Percentiles rank a stretch among this genome's conserved stretches.
These are phyloP conservation scores for Tipula unca DNA, from an alignment of 2,888 invertebrate species.

Conservation along the genomic window DNA sequence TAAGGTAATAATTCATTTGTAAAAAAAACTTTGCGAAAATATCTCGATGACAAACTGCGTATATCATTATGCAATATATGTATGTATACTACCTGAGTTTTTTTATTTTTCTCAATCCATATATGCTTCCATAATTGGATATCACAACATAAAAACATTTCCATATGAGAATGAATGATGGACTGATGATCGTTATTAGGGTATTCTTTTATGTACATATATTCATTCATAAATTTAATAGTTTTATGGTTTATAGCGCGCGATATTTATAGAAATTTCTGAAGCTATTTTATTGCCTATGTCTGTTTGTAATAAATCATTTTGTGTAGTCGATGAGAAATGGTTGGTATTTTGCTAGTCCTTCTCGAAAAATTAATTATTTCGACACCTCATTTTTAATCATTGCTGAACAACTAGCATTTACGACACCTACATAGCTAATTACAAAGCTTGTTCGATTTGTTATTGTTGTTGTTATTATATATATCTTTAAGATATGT, in stretches of 20 bases:
- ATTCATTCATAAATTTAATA: background rate
- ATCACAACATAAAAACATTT: background rate
- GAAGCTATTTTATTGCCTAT: background rate
- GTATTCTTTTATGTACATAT: background rate
- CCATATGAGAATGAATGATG: background rate
- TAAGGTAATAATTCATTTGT: slow-evolving; percentile 55
- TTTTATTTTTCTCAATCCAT: background rate
- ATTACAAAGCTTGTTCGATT: background rate
- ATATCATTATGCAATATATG: background rate
- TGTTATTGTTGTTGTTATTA: background rate
- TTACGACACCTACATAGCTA: background rate
- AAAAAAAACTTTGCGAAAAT: background rate
- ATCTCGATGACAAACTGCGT: background rate
- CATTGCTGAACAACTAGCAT: background rate
- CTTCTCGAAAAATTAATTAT: background rate
- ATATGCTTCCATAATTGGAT: background rate
- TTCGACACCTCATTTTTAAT: background rate
- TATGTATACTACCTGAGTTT: background rate
- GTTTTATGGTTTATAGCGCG: background rate
- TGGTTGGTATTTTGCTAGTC: background rate
- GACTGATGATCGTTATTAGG: background rate
- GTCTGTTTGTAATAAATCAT: background rate
- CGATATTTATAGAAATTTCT: background rate
- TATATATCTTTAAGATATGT: background rate
- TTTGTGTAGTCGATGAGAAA: background rate